These are phyloP conservation scores for Protodeltote pygarga DNA, from an alignment of 2,888 invertebrate genomes.

Conservation along the genomic window DNA sequence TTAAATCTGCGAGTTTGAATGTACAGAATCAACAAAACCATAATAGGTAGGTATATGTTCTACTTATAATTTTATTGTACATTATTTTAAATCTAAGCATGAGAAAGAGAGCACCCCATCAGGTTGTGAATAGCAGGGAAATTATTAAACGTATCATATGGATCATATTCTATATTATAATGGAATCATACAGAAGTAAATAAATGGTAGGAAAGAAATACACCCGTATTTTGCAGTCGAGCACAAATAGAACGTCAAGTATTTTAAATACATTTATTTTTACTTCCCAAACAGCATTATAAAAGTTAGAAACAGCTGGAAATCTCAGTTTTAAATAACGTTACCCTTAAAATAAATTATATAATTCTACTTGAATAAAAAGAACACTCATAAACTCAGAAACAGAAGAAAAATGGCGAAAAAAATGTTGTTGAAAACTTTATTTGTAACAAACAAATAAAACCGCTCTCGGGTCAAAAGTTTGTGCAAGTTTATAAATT, in stretches of 20 bases:
- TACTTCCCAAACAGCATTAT: too few species aligned
- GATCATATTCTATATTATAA: not conserved
- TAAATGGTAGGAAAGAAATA: too few species aligned
- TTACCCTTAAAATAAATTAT: not conserved
- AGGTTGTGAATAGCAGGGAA: not conserved
- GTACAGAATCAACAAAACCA: not conserved
- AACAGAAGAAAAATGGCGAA: constrained; percentile 37
- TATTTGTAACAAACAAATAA: constrained; percentile 42
- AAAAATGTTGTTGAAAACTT: constrained; percentile 26
- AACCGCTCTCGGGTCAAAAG: constrained; percentile 24
- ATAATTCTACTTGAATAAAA: constrained; percentile 14
- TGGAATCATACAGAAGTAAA: not conserved
- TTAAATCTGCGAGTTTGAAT: constrained; percentile 5
- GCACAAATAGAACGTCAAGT: too few species aligned
- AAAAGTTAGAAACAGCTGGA: too few species aligned
- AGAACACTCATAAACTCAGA: constrained; percentile 18
- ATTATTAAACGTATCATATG: too few species aligned
- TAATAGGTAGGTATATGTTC: too few species aligned
- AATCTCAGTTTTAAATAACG: not conserved
- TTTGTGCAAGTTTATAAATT: constrained; percentile 31
- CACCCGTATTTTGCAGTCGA: too few species aligned
- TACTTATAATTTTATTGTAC: too few species aligned
- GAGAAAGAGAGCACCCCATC: not conserved
- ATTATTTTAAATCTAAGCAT: not conserved
- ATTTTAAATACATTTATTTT: too few species aligned